These are phyloP conservation scores for Paramisgurnus dabryanus DNA, from an alignment of 2,113 vertebrate genomes.

Conservation along the genomic window DNA sequence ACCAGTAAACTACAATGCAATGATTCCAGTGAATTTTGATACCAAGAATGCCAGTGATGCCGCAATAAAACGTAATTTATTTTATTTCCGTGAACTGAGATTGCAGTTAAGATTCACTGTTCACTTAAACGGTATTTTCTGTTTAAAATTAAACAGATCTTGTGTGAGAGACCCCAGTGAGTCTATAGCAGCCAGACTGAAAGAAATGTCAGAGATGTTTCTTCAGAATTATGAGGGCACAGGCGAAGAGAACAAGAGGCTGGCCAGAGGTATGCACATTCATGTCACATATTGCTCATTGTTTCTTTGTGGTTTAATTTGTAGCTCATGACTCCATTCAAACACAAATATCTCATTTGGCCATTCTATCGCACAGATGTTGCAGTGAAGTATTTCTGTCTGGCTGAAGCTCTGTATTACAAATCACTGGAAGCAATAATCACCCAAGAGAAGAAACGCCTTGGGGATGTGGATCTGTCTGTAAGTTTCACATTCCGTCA, in stretches of 20 bases:
- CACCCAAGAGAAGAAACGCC: slow-evolving; percentile 85
- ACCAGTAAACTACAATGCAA: neutral
- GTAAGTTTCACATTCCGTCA: slow-evolving; percentile 70
- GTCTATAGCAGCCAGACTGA: slow-evolving; percentile 81
- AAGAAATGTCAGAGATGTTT: slow-evolving; percentile 85
- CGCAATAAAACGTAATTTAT: too few relatives aligned
- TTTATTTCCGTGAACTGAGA: neutral
- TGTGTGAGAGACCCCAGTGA: slow-evolving; percentile 89
- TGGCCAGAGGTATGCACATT: slow-evolving; percentile 76
- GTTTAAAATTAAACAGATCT: slow-evolving; percentile 65
- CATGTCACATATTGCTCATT: neutral
- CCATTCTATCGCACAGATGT: slow-evolving; percentile 72
- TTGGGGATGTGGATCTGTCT: slow-evolving; percentile 86
- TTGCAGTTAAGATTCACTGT: neutral
- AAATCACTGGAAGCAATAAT: slow-evolving; percentile 88
- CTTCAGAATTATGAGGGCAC: slow-evolving; percentile 73
- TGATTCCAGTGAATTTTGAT: neutral
- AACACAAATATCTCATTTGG: neutral
- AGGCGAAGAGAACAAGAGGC: slow-evolving; percentile 64
- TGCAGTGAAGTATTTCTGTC: slow-evolving; percentile 83
- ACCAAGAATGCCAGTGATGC: neutral
- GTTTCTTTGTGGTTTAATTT: neutral
- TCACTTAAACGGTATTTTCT: neutral
- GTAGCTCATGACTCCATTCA: neutral
- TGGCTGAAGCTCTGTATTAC: slow-evolving; percentile 90